Conservation (phyloP, 2,888 invertebrate genomes). For the Odontocolon sp. region DNA sequence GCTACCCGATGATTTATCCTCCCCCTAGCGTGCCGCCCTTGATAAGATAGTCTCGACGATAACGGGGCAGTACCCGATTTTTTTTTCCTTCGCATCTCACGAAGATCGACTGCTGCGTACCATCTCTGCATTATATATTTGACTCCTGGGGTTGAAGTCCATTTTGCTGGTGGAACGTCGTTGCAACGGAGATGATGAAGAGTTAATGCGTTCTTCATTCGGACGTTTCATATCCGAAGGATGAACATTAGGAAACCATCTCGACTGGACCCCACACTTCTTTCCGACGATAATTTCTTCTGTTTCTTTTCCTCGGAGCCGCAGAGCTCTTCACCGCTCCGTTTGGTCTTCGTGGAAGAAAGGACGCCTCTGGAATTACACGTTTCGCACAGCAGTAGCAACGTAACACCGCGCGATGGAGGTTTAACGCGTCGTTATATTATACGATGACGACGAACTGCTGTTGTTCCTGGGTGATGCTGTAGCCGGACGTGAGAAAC, state of each 20-base stretch:
- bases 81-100: conserved; percentile 47
- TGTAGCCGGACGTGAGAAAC: conserved; percentile 52
- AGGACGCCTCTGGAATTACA: conserved; percentile 62
- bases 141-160: conserved; percentile 50
- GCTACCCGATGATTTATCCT: conserved; percentile 75
- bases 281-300: conserved; percentile 34
- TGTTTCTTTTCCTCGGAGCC: conserved; percentile 23
- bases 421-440: conserved; percentile 61
- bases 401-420: conserved; percentile 54
- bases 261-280: conserved; percentile 33
- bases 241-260: conserved; percentile 50
- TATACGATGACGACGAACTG: conserved; percentile 50
- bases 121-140: conserved; percentile 52
- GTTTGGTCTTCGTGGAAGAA: conserved; percentile 52
- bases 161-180: not conserved
- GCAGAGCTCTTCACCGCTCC: conserved; percentile 8
- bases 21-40: conserved; percentile 64
- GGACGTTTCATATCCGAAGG: conserved; percentile 45
- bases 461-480: conserved; percentile 36
- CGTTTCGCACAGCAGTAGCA: conserved; percentile 55
- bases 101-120: conserved; percentile 58
- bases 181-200: conserved; percentile 50
- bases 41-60: conserved; percentile 73
- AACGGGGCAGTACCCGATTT: conserved; percentile 56
- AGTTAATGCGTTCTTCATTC: conserved; percentile 56